Base-by-base conservation (phyloP, 2,113 vertebrate species). In the Bos indicus region DNA sequence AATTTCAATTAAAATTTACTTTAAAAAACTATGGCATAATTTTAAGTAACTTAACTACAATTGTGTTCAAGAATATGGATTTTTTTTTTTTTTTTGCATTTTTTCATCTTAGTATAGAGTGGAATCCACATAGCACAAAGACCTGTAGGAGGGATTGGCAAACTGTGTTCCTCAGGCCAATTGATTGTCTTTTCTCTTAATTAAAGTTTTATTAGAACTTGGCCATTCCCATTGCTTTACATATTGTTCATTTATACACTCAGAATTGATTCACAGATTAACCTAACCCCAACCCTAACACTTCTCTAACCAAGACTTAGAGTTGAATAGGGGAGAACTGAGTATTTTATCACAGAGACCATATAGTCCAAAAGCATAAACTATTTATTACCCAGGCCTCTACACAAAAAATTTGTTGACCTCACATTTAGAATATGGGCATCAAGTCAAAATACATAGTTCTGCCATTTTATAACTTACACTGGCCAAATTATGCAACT, bases 401-500 rank as follows among this genome's bases (percentile, higher is more conserved):
- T 92, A 57, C 9, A 36, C 14, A 81, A 52, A 60, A 15, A 7
- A 2, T 23, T 48, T 82, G 21, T 11, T 77, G 7, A 51, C 2
- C 23, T 88, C 12, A 17, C 5, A 74, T 82, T 90, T 51, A 56
- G 2, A 46, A 48, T 25, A 28, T 17, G 19, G 11, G 4, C 11
- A 60, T n/a, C 52, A 14, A 93, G 14, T 62, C 48, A 71, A 19
- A n/a, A 93, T 94, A 46, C 1, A 30, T 3, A 17, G 15, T 26
- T 59, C 6, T 62, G n/a, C 2, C 7, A 88, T 36, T 46, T 60
- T 93, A 51, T 54, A 78, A 2, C 2, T 84, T 97, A 67, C 54
- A n/a, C 48, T 0, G 0, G 17, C 15, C 26, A 52, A 59, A 33
- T 40, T 43, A 7, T 2, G 26, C 90, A 77, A 2, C 1, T 7